Conservation (phyloP, 2,888 invertebrate genomes). For the Trichogramma evanescens region DNA sequence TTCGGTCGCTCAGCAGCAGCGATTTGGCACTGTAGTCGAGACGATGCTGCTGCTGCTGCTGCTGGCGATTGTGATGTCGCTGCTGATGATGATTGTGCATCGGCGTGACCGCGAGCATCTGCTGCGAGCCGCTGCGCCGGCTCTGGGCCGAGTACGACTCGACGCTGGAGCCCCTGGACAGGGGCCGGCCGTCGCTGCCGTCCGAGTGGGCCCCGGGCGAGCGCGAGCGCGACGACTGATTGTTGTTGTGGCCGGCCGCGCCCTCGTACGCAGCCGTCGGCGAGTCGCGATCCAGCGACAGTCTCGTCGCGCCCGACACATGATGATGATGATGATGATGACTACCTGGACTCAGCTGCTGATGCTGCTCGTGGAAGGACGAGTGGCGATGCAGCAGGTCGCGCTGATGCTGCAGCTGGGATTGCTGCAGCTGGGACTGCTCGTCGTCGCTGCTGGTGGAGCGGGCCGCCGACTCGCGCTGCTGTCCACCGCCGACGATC, state of each 20-base stretch:
- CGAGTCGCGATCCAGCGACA: slow-evolving; percentile 10
- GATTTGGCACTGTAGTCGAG: slow-evolving; percentile 22
- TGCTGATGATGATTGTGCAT: slow-evolving; percentile 15
- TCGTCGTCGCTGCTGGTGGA: slow-evolving; percentile 5
- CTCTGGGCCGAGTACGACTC: too few species aligned
- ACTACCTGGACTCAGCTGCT: slow-evolving; percentile 17
- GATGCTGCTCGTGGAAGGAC: too few species aligned
- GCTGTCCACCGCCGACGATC: slow-evolving; percentile 67
- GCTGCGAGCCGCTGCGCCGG: not conserved
- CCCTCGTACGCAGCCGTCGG: slow-evolving; percentile 38
- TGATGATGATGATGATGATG: slow-evolving; percentile 32
- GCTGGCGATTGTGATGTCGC: slow-evolving; percentile 19
- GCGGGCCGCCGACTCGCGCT: slow-evolving; percentile 21
- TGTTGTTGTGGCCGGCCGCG: slow-evolving; percentile 13
- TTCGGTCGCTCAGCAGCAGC: slow-evolving; percentile 4
- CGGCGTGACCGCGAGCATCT: slow-evolving; percentile 15
- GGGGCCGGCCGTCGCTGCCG: slow-evolving; percentile 46
- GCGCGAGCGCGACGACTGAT: slow-evolving; percentile 36
- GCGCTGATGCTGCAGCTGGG: not conserved
- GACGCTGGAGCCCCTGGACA: not conserved
- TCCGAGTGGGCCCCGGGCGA: slow-evolving; percentile 39
- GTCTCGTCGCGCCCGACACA: slow-evolving; percentile 9
- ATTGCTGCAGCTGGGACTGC: not conserved
- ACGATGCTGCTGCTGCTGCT: slow-evolving; percentile 20
- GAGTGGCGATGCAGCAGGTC: slow-evolving; percentile 6